Conservation (phyloP, 2,797 vertebrate species). For the Carcharodon carcharias region DNA sequence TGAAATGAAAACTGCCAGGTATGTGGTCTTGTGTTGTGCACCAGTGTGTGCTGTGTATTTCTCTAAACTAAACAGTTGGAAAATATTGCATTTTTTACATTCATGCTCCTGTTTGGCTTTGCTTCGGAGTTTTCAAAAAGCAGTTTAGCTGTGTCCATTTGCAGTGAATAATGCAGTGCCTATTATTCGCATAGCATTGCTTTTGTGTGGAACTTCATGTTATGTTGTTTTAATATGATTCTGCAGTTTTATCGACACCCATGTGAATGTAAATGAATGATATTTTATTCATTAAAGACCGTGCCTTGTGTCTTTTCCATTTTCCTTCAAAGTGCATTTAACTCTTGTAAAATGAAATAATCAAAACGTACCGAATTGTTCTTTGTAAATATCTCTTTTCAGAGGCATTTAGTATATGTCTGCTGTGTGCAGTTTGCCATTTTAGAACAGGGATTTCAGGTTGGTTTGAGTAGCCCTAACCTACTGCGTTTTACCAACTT, state of each 20-base stretch:
- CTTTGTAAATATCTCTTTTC: no score
- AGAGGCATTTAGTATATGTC: neutral
- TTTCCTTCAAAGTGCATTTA: neutral
- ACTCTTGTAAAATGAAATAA: neutral
- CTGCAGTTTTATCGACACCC: slow-evolving; percentile 7
- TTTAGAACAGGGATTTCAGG: slow-evolving; percentile 56
- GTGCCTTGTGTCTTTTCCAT: neutral
- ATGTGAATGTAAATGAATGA: slow-evolving; percentile 1
- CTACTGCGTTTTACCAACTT: slow-evolving; percentile 49
- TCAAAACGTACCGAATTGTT: neutral
- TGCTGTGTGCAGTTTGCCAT: slow-evolving; percentile 45
- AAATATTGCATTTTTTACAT: neutral
- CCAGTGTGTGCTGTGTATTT: neutral
- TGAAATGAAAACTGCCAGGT: neutral
- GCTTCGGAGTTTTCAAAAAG: neutral
- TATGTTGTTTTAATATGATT: slow-evolving; percentile 18
- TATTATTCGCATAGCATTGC: neutral
- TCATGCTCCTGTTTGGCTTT: neutral
- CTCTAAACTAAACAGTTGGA: neutral
- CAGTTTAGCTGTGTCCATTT: neutral
- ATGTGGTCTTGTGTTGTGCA: neutral
- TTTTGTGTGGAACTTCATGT: neutral
- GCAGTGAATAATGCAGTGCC: neutral
- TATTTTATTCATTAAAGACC: slow-evolving; percentile 14
- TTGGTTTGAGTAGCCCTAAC: slow-evolving; percentile 65